Percentiles rank a stretch among this genome's conserved stretches.
These are phyloP conservation scores for Tamias sibiricus DNA, from an alignment of 2,113 vertebrate species.

Conservation along the genomic window DNA sequence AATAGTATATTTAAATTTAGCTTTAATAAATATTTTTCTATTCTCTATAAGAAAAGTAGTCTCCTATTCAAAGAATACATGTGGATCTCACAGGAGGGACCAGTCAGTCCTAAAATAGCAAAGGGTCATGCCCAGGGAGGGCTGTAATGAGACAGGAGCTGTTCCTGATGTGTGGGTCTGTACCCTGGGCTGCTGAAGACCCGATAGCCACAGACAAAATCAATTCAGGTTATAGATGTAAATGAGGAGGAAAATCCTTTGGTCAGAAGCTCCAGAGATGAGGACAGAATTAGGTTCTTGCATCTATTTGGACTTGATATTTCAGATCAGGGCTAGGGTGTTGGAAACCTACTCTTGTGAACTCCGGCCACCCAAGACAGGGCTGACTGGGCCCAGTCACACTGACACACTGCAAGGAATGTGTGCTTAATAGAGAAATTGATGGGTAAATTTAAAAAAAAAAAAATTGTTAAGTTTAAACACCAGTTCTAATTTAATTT, in stretches of 20 bases:
- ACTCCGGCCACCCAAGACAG: not conserved
- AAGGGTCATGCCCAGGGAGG: not conserved
- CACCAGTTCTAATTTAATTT: not conserved
- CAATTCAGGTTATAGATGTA: not conserved
- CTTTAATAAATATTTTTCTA: not conserved
- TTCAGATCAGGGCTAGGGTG: not conserved
- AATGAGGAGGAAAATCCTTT: not conserved
- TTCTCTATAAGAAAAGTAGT: not conserved
- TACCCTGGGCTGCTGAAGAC: not conserved
- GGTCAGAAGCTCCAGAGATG: not conserved
- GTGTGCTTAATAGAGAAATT: not conserved
- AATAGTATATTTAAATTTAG: not conserved
- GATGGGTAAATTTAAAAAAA: not conserved
- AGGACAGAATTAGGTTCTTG: not conserved
- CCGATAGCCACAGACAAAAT: not conserved
- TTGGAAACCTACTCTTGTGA: not conserved
- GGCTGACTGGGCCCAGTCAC: not conserved
- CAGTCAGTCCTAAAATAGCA: not conserved
- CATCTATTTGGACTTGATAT: not conserved
- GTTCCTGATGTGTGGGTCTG: not conserved
- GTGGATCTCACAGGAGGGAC: not conserved
- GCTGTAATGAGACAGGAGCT: not conserved
- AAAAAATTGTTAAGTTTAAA: not conserved
- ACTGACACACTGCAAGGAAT: not conserved
- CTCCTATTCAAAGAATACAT: not conserved